phyloP scores from a whole-genome alignment of 2,797 vertebrate species.

The Lithobates sylvaticus region DNA sequence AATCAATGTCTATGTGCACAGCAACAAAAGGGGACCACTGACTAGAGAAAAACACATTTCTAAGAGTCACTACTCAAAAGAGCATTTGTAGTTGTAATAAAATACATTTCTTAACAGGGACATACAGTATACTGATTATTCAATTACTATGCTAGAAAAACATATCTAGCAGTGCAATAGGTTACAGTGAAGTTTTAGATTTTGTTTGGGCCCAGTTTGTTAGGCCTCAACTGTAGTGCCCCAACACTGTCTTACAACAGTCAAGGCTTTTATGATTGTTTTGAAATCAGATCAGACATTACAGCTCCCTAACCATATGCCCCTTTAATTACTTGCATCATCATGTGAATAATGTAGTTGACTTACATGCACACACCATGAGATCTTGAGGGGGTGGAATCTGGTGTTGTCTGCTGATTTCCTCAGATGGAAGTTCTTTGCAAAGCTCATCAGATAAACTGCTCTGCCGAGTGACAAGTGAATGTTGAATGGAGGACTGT shows the following conservation, averaged over 20 bases:
- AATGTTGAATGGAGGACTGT: constrained; percentile 70
- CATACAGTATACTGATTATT: neutral
- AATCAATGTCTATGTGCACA: neutral
- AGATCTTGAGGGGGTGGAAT: constrained; percentile 61
- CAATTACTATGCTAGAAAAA: neutral
- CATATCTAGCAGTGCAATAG: neutral
- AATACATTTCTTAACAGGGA: neutral
- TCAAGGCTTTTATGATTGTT: neutral
- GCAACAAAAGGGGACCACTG: neutral
- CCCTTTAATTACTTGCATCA: constrained; percentile 10
- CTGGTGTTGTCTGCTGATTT: constrained; percentile 70
- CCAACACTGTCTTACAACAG: neutral
- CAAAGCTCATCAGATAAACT: constrained; percentile 65
- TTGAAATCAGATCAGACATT: neutral
- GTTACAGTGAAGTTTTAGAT: neutral
- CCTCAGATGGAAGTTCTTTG: constrained; percentile 68
- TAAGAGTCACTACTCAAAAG: neutral
- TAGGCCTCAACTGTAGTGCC: neutral
- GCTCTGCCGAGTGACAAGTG: constrained; percentile 65
- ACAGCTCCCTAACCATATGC: neutral
- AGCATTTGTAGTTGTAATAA: too few relatives aligned
- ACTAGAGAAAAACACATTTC: neutral
- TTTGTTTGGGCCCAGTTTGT: neutral
- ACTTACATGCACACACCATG: constrained; percentile 53
- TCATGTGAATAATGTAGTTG: constrained; percentile 16